phyloP scores from a whole-genome alignment of 2,113 vertebrate species.

The Egretta garzetta region DNA sequence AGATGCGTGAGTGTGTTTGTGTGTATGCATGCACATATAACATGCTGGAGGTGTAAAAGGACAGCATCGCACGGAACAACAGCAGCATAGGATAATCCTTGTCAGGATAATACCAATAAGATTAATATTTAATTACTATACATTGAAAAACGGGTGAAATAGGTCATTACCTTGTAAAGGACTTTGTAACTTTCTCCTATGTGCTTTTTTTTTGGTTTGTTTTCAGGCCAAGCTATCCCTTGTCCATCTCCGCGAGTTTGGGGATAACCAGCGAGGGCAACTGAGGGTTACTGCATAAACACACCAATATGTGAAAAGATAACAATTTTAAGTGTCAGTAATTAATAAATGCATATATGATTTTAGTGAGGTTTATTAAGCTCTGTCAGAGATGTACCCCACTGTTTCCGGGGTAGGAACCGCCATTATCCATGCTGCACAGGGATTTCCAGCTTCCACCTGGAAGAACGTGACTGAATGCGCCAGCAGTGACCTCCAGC shows the following conservation, averaged over 20 bases:
- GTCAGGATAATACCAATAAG: neutral
- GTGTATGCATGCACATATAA: neutral
- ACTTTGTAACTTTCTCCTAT: neutral
- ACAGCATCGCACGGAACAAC: neutral
- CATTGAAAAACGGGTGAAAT: neutral
- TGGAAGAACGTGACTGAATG: neutral
- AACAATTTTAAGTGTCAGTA: neutral
- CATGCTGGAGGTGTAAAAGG: neutral
- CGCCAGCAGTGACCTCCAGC: too few relatives aligned
- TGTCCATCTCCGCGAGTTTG: neutral
- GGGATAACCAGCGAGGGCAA: neutral
- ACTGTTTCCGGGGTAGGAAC: neutral
- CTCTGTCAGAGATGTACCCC: neutral
- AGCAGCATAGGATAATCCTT: neutral
- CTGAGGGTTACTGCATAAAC: neutral
- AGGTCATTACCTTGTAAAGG: neutral
- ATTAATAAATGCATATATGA: neutral
- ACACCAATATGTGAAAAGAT: neutral
- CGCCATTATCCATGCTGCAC: fast-evolving
- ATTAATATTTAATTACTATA: neutral
- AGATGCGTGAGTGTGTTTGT: neutral
- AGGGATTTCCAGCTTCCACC: neutral
- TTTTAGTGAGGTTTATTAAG: neutral
- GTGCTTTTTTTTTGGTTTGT: neutral
- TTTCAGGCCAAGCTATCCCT: neutral